Conservation (phyloP, 2,113 vertebrate genomes). For the Chrysochloris asiatica region DNA sequence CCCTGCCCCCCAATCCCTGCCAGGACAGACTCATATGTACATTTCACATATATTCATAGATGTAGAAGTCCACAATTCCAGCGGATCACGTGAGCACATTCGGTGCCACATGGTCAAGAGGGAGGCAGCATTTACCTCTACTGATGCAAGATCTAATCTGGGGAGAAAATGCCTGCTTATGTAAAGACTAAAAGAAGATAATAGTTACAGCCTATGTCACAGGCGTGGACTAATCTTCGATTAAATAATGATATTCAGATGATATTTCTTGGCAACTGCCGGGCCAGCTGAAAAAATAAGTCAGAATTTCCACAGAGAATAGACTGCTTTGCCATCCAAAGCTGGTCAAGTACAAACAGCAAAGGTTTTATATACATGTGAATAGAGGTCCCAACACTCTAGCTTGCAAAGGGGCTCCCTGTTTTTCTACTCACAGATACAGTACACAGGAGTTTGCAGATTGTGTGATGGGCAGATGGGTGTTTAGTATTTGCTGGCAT, state of each 20-base stretch:
- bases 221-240: slow-evolving; percentile 73
- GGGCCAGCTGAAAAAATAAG: slow-evolving; percentile 76
- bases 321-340: slow-evolving; percentile 84
- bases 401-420: slow-evolving; percentile 19
- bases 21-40: background rate
- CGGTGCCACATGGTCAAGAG: slow-evolving; percentile 29
- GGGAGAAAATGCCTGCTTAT: slow-evolving; percentile 53
- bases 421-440: background rate
- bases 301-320: slow-evolving; percentile 83
- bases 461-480: background rate
- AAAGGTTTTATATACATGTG: slow-evolving; percentile 69
- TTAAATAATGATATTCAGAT: slow-evolving; percentile 83
- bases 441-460: background rate
- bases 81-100: background rate
- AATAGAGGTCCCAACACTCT: slow-evolving; percentile 56
- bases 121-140: slow-evolving; percentile 17
- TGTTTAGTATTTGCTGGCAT: background rate
- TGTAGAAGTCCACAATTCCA: fast-evolving
- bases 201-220: slow-evolving; percentile 76
- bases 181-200: slow-evolving; percentile 74
- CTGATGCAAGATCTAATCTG: slow-evolving; percentile 35
- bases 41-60: background rate
- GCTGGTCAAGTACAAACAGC: slow-evolving; percentile 75
- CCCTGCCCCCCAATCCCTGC: background rate
- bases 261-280: slow-evolving; percentile 78